Percentiles rank a stretch among this genome's conserved stretches.
phyloP scores from a whole-genome alignment of 2,888 invertebrate species.

The Campoplex nolae region DNA sequence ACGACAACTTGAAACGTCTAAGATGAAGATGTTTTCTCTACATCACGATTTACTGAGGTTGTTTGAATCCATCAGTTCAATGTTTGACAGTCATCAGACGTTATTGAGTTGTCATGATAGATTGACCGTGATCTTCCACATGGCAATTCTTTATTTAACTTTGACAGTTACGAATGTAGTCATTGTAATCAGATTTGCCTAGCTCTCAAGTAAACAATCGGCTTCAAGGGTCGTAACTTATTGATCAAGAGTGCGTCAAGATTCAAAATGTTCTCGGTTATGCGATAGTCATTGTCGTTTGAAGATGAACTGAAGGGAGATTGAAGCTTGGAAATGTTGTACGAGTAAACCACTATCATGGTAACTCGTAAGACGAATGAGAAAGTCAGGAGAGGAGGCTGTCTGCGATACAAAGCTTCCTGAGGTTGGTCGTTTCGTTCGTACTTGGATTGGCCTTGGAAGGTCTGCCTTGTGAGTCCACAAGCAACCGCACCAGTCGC shows the following conservation, averaged over 20 bases:
- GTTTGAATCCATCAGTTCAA: background rate
- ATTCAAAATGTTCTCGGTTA: background rate
- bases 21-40: background rate
- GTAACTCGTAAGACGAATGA: conserved; percentile 26
- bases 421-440: conserved; percentile 41
- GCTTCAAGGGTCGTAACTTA: conserved; percentile 3
- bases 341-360: conserved; percentile 7
- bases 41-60: background rate
- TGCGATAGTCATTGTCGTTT: conserved; percentile 25
- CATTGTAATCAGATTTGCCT: background rate
- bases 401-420: conserved; percentile 25
- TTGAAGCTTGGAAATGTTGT: conserved; percentile 27
- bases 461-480: conserved; percentile 47
- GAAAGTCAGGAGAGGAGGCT: conserved; percentile 7
- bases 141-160: background rate
- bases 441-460: conserved; percentile 13
- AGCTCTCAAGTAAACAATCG: conserved; percentile 18
- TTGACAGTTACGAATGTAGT: background rate
- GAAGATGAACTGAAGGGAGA: conserved; percentile 29
- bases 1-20: background rate
- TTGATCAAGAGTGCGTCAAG: background rate
- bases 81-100: background rate
- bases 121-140: background rate
- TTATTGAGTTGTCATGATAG: background rate
- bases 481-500: conserved; percentile 52